Conservation (phyloP, 2,797 vertebrate genomes). For the Eospalax fontanierii region DNA sequence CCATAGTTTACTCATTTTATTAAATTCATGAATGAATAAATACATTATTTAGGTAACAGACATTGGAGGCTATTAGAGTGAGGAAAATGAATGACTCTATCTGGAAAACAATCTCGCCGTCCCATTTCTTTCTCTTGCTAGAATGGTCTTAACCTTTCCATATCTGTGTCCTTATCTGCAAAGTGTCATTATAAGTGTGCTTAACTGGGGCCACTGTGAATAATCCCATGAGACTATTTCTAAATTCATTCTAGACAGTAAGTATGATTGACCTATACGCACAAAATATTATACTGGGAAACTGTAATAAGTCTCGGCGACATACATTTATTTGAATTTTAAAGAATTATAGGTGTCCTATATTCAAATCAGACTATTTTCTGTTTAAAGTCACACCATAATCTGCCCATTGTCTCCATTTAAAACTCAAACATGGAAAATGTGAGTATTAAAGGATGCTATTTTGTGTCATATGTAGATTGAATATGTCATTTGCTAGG, state of each 20-base stretch:
- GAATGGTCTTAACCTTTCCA: not conserved
- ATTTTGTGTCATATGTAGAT: not conserved
- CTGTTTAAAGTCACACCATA: not conserved
- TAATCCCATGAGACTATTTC: not conserved
- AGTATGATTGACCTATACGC: not conserved
- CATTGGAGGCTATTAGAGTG: not conserved
- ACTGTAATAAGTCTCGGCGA: not conserved
- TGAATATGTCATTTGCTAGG: not conserved
- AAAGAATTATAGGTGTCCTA: slow-evolving; percentile 12
- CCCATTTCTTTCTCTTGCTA: not conserved
- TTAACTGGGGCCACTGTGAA: not conserved
- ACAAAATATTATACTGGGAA: not conserved
- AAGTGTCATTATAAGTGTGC: not conserved
- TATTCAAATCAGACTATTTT: slow-evolving; percentile 20
- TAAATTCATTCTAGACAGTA: slow-evolving; percentile 46
- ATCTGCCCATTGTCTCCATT: not conserved
- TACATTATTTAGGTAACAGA: not conserved
- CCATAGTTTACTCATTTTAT: not conserved
- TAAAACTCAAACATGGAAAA: slow-evolving; percentile 33
- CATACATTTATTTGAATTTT: slow-evolving; percentile 23
- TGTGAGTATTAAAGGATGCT: not conserved
- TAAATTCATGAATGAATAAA: not conserved
- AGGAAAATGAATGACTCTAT: not conserved
- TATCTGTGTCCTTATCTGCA: slow-evolving; percentile 27
- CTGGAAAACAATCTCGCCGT: not conserved